Evolutionary conservation across 2,888 invertebrate species (phyloP), one percentile per base, ranked within the genome.

Genomic region (Corythucha ciliata): DNA sequence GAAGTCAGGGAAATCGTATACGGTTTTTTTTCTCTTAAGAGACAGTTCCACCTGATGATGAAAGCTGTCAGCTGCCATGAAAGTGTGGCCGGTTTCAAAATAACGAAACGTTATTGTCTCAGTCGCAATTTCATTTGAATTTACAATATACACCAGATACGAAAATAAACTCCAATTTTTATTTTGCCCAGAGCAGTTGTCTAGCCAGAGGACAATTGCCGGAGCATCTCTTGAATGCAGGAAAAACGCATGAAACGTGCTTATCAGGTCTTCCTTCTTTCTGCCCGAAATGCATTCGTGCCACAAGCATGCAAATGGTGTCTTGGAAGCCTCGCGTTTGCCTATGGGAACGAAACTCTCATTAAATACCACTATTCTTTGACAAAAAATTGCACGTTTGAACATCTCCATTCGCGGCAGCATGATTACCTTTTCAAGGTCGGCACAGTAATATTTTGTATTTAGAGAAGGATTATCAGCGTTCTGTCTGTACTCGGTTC

Each of bases 401-500:
- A 61, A 58, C 52, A 49, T 58, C 4, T 61, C 60, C 61, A 64
- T 62, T 14, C 61, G 60, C 24, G 63, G 61, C 32, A 58, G 37
- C 54, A 65, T 50, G n/a, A 56, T 64, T 12, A 55, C 39, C 33
- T 55, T 55, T 39, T 55, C 36, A 34, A 55, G 21, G 29, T 45
- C 45, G 7, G 45, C 45, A 45, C 27, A 22, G 29, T 27, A 45
- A 16, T 27, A 45, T 18, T 20, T 4, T 4, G 45, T 45, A 29
- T 18, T 25, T 29, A 18, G 27, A 14, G 18, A 25, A 4, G 20
- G 45, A 27, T 27, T 25, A 8, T 45, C 45, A 22, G 21, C 20
- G 45, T 45, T 5, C 18, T 29, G 12, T 5, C 27, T 27, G 26
- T 27, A 44, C 5, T 44, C 21, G 7, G 22, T 20, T 24, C 46